Percentiles rank a stretch among this genome's conserved stretches.
Conservation (phyloP, 2,888 invertebrate genomes). For the Drosophila pseudotakahashii region DNA sequence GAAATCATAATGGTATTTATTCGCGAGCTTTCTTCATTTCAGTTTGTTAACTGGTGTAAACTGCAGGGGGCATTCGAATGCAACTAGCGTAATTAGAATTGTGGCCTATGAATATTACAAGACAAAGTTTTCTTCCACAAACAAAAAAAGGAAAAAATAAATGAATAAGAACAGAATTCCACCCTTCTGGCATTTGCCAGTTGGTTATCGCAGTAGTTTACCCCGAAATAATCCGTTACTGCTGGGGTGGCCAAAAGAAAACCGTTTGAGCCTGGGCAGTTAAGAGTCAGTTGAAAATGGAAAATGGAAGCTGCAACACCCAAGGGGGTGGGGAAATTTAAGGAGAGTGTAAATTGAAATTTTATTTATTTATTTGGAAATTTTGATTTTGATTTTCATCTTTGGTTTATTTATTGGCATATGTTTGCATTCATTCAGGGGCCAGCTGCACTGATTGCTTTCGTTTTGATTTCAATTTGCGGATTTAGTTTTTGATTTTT, state of each 20-base stretch:
- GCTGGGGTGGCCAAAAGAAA: not conserved
- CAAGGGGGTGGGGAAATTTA: not conserved
- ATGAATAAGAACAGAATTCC: not conserved
- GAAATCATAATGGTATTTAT: too few relatives aligned
- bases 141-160: not conserved
- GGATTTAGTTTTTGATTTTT: slow-evolving; percentile 17
- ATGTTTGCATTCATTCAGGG: slow-evolving; percentile 10
- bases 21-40: too few relatives aligned
- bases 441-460: slow-evolving; percentile 24
- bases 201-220: not conserved
- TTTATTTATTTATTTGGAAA: slow-evolving; percentile 38
- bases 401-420: slow-evolving; percentile 29
- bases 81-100: slow-evolving; percentile 8
- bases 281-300: not conserved
- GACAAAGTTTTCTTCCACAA: not conserved
- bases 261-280: not conserved
- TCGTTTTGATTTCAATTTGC: slow-evolving; percentile 23
- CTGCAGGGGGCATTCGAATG: not conserved
- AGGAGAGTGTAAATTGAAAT: slow-evolving; percentile 34
- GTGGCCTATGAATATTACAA: slow-evolving; percentile 8
- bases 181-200: slow-evolving; percentile 1
- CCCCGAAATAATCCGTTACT: slow-evolving; percentile 1
- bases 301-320: not conserved
- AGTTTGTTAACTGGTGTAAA: not conserved
- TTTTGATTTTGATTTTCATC: slow-evolving; percentile 32